Evolutionary conservation across 2,888 invertebrate species (phyloP), one percentile per base, ranked within the genome.

Genomic region (Dione vanillae): DNA sequence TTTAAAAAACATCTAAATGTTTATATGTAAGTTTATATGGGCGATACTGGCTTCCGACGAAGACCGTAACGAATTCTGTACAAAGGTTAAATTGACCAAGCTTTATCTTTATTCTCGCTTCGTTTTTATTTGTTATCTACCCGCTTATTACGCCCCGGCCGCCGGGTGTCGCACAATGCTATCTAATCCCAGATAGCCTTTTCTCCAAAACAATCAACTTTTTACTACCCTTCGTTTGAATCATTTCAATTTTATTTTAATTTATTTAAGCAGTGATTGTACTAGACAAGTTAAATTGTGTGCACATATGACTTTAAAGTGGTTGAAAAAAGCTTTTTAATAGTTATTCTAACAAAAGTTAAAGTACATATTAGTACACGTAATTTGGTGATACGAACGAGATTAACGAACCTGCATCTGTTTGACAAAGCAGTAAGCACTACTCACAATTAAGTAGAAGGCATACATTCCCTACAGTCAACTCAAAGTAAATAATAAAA

Each of bases 61-160:
- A 69, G 11, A 43, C 16, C 45, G 47, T 19, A 64, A 19, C 12
- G 14, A 45, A 51, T 59, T 61, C 61, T 41, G 27, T 49, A 58
- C 54, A 62, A 43, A 19, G 41, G 67, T 41, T 59, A 49, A 62
- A 56, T 67, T 62, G 67, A 62, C 61, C 62, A 14, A 67, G 62
- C 49, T 62, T 49, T 70, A 70, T 70, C 70, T 70, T 70, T 70
- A 70, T 70, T 64, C 56, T 70, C 62, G 49, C 54, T 70, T 70
- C 16, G 47, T 61, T 62, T 58, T 70, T 70, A 67, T 67, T 70
- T 40, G 54, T 70, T 70, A 70, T 70, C 70, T 56, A 14, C 43
- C 45, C 67, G 49, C 62, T 49, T 67, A 67, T 45, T 66, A 58
- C 62, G 67, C 43, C 62, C 62, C 62, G 62, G 19, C 54, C 45